A percentile compares a stretch with the other conserved stretches of the same genome.
Evolutionary conservation across 2,888 invertebrate genomes (phyloP).

Genomic region (Drosophila cognata): DNA sequence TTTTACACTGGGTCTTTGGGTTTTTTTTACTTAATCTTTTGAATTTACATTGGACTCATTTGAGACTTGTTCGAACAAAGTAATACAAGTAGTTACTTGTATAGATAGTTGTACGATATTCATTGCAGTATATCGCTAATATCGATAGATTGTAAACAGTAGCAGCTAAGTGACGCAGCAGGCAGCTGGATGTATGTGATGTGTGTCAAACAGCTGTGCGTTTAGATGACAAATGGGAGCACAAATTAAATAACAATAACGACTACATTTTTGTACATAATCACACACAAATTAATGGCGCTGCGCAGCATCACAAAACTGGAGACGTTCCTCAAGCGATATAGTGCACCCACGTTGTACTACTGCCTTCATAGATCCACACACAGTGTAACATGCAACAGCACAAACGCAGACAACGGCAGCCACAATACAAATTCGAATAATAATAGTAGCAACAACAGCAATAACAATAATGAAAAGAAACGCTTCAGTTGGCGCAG

Average conservation of each 20-base stretch:
- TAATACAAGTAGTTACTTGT: not conserved
- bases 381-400: conserved; percentile 9
- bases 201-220: conserved; percentile 51
- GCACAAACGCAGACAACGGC: conserved; percentile 5
- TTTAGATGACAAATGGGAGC: conserved; percentile 50
- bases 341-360: conserved; percentile 42
- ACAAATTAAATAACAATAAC: conserved; percentile 72
- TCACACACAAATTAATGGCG: conserved; percentile 71
- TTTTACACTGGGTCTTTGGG: too few species aligned
- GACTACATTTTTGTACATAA: conserved; percentile 29
- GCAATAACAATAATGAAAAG: conserved; percentile 16
- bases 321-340: conserved; percentile 51
- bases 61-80: not conserved
- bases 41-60: not conserved
- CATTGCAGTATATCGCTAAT: not conserved
- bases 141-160: conserved; percentile 36
- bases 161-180: conserved; percentile 42
- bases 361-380: conserved; percentile 17
- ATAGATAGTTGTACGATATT: not conserved
- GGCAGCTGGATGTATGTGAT: conserved; percentile 42
- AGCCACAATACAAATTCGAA: conserved; percentile 6
- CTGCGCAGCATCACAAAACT: conserved; percentile 69
- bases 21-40: too few species aligned
- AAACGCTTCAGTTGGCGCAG: conserved; percentile 59
- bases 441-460: conserved; percentile 6